phyloP scores from a whole-genome alignment of 2,797 vertebrate species.

The Pygocentrus nattereri region DNA sequence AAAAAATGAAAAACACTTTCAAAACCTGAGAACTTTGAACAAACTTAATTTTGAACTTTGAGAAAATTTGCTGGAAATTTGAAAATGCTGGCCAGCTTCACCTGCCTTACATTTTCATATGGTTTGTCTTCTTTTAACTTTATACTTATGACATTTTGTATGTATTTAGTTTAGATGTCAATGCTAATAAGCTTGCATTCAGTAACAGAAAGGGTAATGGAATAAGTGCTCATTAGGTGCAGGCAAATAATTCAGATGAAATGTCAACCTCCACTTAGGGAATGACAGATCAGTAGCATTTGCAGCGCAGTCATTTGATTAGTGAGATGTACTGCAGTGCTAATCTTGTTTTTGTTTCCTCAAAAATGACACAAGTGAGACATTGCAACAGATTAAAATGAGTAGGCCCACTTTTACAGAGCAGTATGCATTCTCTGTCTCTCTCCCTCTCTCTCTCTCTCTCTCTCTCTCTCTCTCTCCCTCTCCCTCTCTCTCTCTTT shows the following conservation, averaged over 20 bases:
- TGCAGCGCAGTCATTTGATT: background rate
- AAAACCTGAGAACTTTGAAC: slow-evolving; percentile 13
- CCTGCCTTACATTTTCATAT: slow-evolving; percentile 1
- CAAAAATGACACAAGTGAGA: background rate
- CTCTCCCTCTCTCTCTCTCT: too few relatives aligned
- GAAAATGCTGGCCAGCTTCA: background rate
- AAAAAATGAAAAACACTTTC: slow-evolving; percentile 26
- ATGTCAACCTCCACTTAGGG: background rate
- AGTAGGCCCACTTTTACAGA: background rate
- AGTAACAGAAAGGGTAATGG: background rate
- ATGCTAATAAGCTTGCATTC: background rate
- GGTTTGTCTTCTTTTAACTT: background rate
- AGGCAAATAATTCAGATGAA: background rate
- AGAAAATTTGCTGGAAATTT: background rate
- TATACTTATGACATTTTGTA: background rate
- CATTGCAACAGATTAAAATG: background rate
- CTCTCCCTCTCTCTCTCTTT: too few relatives aligned
- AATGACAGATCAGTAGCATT: background rate
- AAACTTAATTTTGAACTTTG: background rate
- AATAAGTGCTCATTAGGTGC: background rate
- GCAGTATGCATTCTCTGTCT: background rate
- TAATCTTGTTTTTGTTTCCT: background rate
- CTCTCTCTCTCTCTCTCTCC: too few relatives aligned
- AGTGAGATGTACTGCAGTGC: background rate
- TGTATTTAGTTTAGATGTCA: background rate